Conservation (phyloP, 1,140 invertebrate genomes). For the Solen grandis region DNA sequence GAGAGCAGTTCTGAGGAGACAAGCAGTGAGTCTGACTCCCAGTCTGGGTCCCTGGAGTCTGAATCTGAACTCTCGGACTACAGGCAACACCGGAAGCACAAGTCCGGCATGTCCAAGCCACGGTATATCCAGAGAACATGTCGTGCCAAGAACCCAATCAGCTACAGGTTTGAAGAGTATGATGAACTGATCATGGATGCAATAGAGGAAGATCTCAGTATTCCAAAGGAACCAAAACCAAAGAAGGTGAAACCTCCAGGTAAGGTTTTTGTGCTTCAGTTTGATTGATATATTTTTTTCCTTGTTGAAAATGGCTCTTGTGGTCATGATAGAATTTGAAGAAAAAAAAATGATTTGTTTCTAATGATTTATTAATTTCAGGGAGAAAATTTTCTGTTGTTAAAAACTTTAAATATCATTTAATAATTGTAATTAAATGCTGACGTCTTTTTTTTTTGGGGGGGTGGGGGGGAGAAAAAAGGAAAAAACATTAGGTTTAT, state of each 20-base stretch:
- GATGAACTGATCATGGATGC: slow-evolving; percentile 96
- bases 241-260: slow-evolving; percentile 60
- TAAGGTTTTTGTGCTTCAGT: slow-evolving; percentile 25
- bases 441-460: no score
- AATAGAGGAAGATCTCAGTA: slow-evolving; percentile 85
- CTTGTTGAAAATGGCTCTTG: not conserved
- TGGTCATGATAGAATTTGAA: not conserved
- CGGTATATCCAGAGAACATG: slow-evolving; percentile 70
- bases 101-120: slow-evolving; percentile 42
- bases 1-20: slow-evolving; percentile 15
- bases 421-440: no score
- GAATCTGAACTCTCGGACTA: slow-evolving; percentile 84
- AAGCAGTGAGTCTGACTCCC: slow-evolving; percentile 78
- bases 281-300: not conserved
- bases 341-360: slow-evolving; percentile 1
- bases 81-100: slow-evolving; percentile 54
- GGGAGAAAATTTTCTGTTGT: no score
- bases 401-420: no score
- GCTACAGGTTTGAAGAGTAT: slow-evolving; percentile 94
- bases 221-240: slow-evolving; percentile 57
- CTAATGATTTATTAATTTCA: no score
- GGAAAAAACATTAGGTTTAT: no score
- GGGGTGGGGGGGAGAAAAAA: no score
- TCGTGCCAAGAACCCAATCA: slow-evolving; percentile 82
- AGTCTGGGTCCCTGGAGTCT: slow-evolving; percentile 90